Evolutionary conservation across 2,888 invertebrate species (phyloP).

Genomic region (Mycalesis mineus): DNA sequence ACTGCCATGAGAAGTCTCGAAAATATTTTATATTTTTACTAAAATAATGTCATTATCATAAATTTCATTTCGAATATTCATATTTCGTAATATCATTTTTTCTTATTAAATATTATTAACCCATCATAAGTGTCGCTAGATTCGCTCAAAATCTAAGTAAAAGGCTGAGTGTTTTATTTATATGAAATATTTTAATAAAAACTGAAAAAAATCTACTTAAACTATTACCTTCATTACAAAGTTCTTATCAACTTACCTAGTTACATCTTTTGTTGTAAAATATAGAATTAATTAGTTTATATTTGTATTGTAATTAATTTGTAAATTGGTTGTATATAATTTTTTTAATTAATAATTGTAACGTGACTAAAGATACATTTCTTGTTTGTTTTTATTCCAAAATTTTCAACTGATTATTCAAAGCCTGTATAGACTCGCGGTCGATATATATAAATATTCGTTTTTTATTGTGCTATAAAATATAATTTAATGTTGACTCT

Average conservation of each 20-base stretch:
- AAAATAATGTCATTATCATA: conserved; percentile 11
- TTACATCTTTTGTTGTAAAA: conserved; percentile 33
- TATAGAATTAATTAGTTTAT: conserved; percentile 35
- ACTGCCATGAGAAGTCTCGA: conserved; percentile 30
- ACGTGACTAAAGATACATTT: neutral
- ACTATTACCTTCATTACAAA: neutral
- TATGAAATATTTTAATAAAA: neutral
- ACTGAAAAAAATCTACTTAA: neutral
- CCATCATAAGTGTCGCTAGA: conserved; percentile 29
- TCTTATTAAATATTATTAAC: neutral
- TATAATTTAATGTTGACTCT: neutral
- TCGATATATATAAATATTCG: neutral
- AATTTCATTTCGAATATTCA: conserved; percentile 20
- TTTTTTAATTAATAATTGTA: conserved; percentile 38
- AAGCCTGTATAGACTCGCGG: neutral
- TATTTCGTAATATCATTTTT: neutral
- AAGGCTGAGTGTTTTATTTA: conserved; percentile 10
- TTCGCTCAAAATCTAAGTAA: conserved; percentile 27
- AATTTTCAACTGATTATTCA: neutral
- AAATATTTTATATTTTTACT: conserved; percentile 17
- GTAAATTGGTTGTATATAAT: conserved; percentile 76
- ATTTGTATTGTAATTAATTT: conserved; percentile 42
- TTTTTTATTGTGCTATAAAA: neutral
- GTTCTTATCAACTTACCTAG: neutral
- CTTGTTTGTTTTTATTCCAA: neutral